Conservation (phyloP, 1,140 invertebrate species). For the Campodea augens region DNA sequence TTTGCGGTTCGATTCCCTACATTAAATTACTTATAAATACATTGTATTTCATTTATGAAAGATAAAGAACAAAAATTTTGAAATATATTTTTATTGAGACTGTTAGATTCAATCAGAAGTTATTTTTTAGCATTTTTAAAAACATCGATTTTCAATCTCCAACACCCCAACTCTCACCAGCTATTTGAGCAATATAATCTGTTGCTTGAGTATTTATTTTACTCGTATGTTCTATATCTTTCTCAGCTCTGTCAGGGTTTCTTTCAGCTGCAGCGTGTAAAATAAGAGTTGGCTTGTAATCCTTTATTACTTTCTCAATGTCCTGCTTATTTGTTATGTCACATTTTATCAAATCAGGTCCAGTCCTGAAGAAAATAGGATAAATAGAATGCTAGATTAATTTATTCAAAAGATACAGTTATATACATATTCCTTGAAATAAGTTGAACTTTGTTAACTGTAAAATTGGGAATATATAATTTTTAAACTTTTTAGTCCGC, state of each 20-base stretch:
- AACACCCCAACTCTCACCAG: too few species aligned
- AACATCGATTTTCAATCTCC: too few species aligned
- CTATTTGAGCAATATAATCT: constrained; percentile 23
- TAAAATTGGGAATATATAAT: constrained; percentile 1
- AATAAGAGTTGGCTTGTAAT: constrained; percentile 26
- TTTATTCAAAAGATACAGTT: neutral
- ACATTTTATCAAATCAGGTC: constrained; percentile 21
- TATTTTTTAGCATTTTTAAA: too few species aligned
- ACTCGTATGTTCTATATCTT: constrained; percentile 23
- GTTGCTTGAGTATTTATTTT: constrained; percentile 29
- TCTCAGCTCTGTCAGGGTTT: constrained; percentile 31
- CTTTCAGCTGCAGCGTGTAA: constrained; percentile 34
- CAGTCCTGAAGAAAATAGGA: neutral
- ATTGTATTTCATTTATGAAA: too few species aligned
- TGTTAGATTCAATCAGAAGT: too few species aligned
- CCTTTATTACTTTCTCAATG: constrained; percentile 20
- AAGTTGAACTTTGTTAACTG: too few species aligned
- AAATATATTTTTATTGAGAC: too few species aligned
- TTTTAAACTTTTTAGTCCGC: neutral
- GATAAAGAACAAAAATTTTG: too few species aligned
- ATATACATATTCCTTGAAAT: neutral
- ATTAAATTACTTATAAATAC: too few species aligned
- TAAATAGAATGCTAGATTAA: neutral
- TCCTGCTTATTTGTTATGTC: constrained; percentile 23
- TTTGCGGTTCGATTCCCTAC: too few species aligned